Evolutionary conservation across 2,113 vertebrate genomes (phyloP).

Genomic region (Campylomormyrus numenius): DNA sequence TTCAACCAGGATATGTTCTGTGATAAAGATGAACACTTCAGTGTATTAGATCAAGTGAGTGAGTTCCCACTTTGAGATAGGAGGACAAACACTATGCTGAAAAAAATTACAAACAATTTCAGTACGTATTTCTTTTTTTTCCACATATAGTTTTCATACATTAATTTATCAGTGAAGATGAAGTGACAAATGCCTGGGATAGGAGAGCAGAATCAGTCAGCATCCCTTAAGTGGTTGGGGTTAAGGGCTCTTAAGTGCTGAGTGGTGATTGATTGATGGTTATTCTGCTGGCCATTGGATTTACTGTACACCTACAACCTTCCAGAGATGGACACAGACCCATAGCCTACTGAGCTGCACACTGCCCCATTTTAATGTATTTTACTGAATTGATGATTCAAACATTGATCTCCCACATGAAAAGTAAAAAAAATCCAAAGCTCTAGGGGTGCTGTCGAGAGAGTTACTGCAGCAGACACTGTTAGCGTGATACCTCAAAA

Average conservation of each 20-base stretch:
- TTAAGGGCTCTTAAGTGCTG: no score
- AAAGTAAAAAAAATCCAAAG: no score
- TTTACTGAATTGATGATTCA: no score
- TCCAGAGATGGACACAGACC: background rate
- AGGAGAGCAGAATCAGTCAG: no score
- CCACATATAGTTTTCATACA: no score
- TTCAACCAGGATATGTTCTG: background rate
- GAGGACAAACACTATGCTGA: background rate
- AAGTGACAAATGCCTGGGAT: no score
- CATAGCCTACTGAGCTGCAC: background rate
- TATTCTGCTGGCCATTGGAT: no score
- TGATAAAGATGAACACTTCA: background rate
- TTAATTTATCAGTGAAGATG: no score
- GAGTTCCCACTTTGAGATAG: background rate
- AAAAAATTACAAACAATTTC: background rate
- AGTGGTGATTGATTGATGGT: no score
- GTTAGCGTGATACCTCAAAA: background rate
- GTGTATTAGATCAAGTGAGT: background rate
- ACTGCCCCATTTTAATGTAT: background rate
- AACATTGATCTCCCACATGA: no score
- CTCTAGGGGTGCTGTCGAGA: background rate
- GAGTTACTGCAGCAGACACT: background rate
- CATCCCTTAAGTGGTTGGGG: no score
- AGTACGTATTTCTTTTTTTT: background rate
- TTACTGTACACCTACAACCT: no score